A percentile compares a stretch with the other conserved stretches of the same genome.
Conservation (phyloP, 2,888 invertebrate species). For the Microplitis deprimator region DNA sequence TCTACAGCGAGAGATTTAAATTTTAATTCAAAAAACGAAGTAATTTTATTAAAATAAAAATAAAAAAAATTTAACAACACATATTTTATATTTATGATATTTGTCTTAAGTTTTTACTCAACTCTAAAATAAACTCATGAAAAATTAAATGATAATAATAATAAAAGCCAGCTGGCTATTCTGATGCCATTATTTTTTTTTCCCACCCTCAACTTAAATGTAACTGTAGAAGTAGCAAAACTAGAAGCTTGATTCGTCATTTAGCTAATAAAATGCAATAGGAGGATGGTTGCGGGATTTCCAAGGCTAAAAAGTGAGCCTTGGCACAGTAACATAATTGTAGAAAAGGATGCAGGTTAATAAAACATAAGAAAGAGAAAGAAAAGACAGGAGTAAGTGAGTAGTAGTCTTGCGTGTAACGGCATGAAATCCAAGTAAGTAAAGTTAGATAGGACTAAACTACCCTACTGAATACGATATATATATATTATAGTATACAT, state of each 20-base stretch:
- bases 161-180: no score
- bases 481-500: neutral
- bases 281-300: neutral
- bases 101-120: no score
- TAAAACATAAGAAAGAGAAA: conserved; percentile 27
- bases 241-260: conserved; percentile 58
- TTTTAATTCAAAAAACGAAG: no score
- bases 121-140: no score
- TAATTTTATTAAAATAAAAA: no score
- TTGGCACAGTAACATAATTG: conserved; percentile 63
- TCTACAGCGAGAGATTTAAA: no score
- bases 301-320: conserved; percentile 57
- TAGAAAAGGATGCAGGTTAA: conserved; percentile 26
- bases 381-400: conserved; percentile 6
- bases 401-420: conserved; percentile 7
- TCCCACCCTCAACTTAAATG: no score
- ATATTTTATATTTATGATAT: no score
- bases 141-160: no score
- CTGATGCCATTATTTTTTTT: no score
- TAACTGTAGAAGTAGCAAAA: no score
- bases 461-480: neutral
- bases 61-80: no score
- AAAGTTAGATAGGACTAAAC: conserved; percentile 6
- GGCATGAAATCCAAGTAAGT: neutral
- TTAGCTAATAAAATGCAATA: conserved; percentile 54